Evolutionary conservation across 1,140 invertebrate genomes (phyloP).

Genomic region (Scylla paramamosain): DNA sequence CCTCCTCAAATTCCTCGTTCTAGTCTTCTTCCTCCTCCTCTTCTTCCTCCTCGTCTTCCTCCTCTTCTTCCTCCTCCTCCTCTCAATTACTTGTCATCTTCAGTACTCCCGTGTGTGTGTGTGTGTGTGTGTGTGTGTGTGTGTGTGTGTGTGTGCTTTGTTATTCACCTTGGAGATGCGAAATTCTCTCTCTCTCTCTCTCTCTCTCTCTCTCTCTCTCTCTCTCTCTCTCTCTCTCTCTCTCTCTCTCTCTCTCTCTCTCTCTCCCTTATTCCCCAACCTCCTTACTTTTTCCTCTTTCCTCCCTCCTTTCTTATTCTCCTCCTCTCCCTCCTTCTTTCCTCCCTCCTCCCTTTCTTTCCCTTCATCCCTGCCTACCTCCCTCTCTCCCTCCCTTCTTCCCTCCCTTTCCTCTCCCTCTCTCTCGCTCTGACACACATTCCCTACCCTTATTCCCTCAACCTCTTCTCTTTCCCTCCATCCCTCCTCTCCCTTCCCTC

Average conservation of each 20-base stretch:
- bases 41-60: too few species aligned
- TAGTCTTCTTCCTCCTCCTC: too few species aligned
- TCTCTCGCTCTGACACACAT: background rate
- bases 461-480: background rate
- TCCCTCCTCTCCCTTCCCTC: background rate
- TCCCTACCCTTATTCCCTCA: background rate
- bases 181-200: too few species aligned
- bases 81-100: background rate
- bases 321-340: background rate
- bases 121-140: background rate
- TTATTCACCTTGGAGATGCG: too few species aligned
- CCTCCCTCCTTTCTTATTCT: background rate
- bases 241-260: too few species aligned
- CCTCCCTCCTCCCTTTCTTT: background rate
- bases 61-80: background rate
- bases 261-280: too few species aligned
- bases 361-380: background rate
- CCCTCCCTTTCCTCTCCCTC: background rate
- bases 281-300: too few species aligned
- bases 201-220: too few species aligned
- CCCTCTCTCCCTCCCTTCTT: background rate
- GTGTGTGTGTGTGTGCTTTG: conserved; percentile 6
- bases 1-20: too few species aligned
- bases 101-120: background rate
- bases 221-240: too few species aligned